phyloP scores from a whole-genome alignment of 2,113 vertebrate species.

The Corydoras maculifer region DNA sequence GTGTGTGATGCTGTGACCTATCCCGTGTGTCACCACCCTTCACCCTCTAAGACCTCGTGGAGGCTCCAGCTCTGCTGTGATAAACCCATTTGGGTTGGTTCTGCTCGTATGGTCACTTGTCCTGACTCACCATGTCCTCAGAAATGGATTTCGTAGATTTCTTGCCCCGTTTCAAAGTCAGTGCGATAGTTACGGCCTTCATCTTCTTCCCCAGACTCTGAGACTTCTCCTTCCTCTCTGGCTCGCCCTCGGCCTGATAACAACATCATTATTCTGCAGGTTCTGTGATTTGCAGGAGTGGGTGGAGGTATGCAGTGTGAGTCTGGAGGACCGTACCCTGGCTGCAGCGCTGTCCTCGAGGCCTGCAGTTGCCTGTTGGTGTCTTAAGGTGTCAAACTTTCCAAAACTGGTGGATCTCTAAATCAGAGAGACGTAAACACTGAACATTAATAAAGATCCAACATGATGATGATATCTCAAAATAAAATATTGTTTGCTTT shows the following conservation, averaged over 20 bases:
- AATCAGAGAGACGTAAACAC: constrained; percentile 23
- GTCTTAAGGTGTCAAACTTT: constrained; percentile 73
- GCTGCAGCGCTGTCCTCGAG: constrained; percentile 66
- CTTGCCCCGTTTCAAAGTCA: constrained; percentile 88
- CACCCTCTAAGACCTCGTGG: too few relatives aligned
- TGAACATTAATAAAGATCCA: neutral
- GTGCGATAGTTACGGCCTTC: constrained; percentile 77
- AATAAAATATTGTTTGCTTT: too few relatives aligned
- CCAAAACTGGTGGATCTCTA: constrained; percentile 86
- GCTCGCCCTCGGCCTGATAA: constrained; percentile 67
- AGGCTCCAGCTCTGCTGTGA: neutral
- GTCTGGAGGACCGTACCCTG: constrained; percentile 50
- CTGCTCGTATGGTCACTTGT: neutral
- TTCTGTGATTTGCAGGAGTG: neutral
- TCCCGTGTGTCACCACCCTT: too few relatives aligned
- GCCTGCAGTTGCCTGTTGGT: constrained; percentile 60
- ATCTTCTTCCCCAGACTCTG: constrained; percentile 84
- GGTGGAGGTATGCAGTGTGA: neutral
- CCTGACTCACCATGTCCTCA: constrained; percentile 76
- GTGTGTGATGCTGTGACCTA: too few relatives aligned
- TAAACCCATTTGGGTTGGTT: too few relatives aligned
- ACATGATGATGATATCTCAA: neutral
- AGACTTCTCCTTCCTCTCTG: constrained; percentile 71
- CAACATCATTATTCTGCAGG: constrained; percentile 10
- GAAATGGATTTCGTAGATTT: constrained; percentile 80